These are phyloP conservation scores for Corythornis cristatus DNA, from an alignment of 2,113 vertebrate genomes.

Conservation along the genomic window DNA sequence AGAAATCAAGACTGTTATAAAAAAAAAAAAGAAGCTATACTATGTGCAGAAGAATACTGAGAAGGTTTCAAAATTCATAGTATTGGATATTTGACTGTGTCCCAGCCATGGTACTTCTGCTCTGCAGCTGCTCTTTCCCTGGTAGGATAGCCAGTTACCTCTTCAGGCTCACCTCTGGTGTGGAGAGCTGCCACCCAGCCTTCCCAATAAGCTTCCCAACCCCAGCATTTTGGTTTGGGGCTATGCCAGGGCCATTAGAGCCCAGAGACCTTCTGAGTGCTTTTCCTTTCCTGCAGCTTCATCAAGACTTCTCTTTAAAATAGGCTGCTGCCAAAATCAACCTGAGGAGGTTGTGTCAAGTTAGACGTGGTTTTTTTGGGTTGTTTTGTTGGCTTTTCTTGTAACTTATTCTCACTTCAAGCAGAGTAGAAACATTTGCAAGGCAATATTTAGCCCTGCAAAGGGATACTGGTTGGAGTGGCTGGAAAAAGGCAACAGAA, in stretches of 20 bases:
- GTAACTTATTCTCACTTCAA: neutral
- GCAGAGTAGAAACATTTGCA: neutral
- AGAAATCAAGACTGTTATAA: neutral
- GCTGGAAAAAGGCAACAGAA: rapidly evolving
- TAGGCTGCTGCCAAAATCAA: neutral
- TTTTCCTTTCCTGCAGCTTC: neutral
- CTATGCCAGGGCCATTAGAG: neutral
- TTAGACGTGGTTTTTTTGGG: neutral
- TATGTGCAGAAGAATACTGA: neutral
- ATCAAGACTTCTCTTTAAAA: neutral
- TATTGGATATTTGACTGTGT: neutral
- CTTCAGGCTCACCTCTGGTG: neutral
- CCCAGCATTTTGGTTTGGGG: conserved; percentile 23
- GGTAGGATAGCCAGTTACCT: neutral
- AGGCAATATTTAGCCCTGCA: neutral
- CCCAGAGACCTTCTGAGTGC: neutral
- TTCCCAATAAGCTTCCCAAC: neutral
- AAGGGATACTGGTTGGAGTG: neutral
- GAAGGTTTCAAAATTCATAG: neutral
- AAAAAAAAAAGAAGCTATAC: neutral
- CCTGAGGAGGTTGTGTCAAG: neutral
- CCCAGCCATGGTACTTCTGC: neutral
- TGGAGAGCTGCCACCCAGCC: neutral
- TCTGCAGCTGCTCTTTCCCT: neutral
- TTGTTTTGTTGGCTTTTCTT: neutral